phyloP scores from a whole-genome alignment of 2,797 vertebrate species.

The Liparis tanakae region DNA sequence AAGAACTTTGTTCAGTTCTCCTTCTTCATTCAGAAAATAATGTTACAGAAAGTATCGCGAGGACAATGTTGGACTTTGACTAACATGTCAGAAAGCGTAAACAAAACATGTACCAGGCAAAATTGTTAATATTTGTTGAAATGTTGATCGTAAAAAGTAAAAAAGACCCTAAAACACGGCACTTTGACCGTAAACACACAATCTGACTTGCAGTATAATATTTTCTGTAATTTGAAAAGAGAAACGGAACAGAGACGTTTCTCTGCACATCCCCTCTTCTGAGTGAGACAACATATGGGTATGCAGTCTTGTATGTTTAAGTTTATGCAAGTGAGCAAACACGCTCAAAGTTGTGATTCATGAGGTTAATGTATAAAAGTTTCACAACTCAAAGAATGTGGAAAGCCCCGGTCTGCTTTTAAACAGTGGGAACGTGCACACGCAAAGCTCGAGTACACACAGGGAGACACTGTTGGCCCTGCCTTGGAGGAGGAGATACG shows the following conservation, averaged over 20 bases:
- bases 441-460: slow-evolving; percentile 24
- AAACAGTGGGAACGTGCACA: slow-evolving; percentile 62
- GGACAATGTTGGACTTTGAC: background rate
- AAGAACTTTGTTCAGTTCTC: background rate
- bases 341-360: slow-evolving; percentile 76
- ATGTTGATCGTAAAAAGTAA: background rate
- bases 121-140: slow-evolving; percentile 5
- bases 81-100: background rate
- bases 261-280: slow-evolving; percentile 54
- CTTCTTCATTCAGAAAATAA: background rate
- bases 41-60: background rate
- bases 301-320: slow-evolving; percentile 38
- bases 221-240: slow-evolving; percentile 44
- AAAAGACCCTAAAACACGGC: background rate
- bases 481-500: slow-evolving; percentile 23
- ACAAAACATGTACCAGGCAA: background rate
- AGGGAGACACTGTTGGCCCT: slow-evolving; percentile 29
- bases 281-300: slow-evolving; percentile 48
- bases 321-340: slow-evolving; percentile 20
- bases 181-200: slow-evolving; percentile 40
- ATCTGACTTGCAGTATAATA: slow-evolving; percentile 13
- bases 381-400: slow-evolving; percentile 67
- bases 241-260: slow-evolving; percentile 74
- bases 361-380: slow-evolving; percentile 68
- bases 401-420: slow-evolving; percentile 77